Conservation (phyloP, 2,888 invertebrate species). For the Pantelozetes paolii region DNA sequence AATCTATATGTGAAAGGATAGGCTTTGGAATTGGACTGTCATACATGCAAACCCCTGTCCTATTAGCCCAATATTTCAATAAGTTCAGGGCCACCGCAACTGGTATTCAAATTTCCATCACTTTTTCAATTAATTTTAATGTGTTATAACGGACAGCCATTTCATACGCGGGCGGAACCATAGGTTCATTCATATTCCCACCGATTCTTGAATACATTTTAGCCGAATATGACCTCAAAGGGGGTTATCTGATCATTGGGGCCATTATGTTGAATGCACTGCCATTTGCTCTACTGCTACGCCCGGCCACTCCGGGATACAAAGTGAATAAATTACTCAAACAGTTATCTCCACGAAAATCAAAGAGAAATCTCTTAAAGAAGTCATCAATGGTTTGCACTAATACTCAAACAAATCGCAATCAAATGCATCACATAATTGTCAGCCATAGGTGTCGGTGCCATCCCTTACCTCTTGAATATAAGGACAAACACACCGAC, state of each 20-base stretch:
- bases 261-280: conserved; percentile 45
- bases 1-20: background rate
- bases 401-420: background rate
- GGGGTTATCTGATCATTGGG: conserved; percentile 45
- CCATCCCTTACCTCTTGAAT: background rate
- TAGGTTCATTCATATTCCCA: conserved; percentile 46
- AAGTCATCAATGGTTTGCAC: background rate
- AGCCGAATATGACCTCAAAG: conserved; percentile 43
- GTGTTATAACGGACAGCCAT: conserved; percentile 32
- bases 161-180: conserved; percentile 46
- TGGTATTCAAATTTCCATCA: conserved; percentile 33
- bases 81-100: conserved; percentile 45
- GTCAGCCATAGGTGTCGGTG: background rate
- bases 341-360: background rate
- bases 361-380: background rate
- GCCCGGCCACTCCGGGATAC: conserved; percentile 35
- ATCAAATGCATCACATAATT: background rate
- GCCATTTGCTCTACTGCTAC: conserved; percentile 37
- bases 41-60: conserved; percentile 45
- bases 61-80: conserved; percentile 47
- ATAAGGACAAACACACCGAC: background rate
- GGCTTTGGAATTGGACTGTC: conserved; percentile 47
- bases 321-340: background rate
- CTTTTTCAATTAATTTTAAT: background rate
- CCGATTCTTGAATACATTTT: conserved; percentile 44